Base-by-base conservation (phyloP, 2,113 vertebrate species). In the Pluvialis apricaria region DNA sequence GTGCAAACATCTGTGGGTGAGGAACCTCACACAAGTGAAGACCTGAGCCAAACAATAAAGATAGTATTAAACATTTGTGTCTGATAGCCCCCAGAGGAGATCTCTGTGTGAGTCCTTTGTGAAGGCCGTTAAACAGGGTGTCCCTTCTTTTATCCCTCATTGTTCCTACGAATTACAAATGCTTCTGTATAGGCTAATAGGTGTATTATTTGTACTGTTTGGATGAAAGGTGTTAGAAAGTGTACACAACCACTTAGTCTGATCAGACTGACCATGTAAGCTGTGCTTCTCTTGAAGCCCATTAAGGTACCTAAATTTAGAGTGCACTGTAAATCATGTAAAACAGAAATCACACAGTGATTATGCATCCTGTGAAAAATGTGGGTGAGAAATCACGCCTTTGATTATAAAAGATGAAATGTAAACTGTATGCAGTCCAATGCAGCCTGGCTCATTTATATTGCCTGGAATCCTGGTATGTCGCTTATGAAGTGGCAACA, bases 311-410 rank as follows among this genome's bases (percentile, higher is more conserved):
- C 21, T 29, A 31, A 66, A 71, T 79, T 51, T 10, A 42, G n/a
- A 75, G 21, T 4, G 32, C 8, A 0, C 45, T 18, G 28, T 28
- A 92, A 89, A 84, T 20, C 66, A 45, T 0, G 0, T 12, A 49
- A 79, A 51, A 0, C 15, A 79, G 34, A 66, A 88, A 66, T 40
- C 28, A 24, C 57, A 12, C 1, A 1, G 40, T 32, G 84, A 19
- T 79, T 91, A 47, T 36, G 15, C 44, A n/a, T 26, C 76, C 69
- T 31, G 52, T 62, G 85, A 62, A 78, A 90, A 93, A 69, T 5
- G 8, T 7, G 72, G 32, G 72, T 87, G 82, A 77, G 68, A 76
- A 92, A 78, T n/a, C 76, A 76, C 3, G 15, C 22, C 31, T 90
- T 64, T 45, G 69, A n/a, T 75, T 49, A 29, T 40, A 38, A 65